phyloP scores from a whole-genome alignment of 2,113 vertebrate species.

The Cyanoliseus patagonus region DNA sequence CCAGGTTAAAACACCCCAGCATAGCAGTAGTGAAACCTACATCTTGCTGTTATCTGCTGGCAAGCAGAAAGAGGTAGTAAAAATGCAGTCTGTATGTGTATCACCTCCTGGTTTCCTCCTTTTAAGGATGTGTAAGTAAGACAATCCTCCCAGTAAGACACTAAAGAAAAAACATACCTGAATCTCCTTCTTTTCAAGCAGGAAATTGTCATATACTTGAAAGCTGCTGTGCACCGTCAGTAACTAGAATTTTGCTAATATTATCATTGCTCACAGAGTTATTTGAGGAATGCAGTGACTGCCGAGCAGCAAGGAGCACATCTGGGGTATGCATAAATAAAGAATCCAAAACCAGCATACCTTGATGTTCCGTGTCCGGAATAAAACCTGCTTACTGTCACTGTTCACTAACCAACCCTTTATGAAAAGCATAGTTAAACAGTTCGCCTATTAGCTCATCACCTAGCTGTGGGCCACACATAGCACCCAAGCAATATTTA shows the following conservation, averaged over 20 bases:
- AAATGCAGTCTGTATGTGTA: background rate
- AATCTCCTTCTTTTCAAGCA: background rate
- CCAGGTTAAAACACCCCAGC: background rate
- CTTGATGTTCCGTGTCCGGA: background rate
- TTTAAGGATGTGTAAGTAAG: background rate
- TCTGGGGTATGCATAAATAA: background rate
- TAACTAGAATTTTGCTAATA: background rate
- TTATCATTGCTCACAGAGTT: background rate
- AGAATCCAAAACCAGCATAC: background rate
- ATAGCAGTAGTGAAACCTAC: background rate
- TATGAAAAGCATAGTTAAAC: background rate
- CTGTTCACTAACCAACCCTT: background rate
- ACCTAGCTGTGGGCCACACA: background rate
- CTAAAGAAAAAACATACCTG: background rate
- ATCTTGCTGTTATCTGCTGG: constrained; percentile 22
- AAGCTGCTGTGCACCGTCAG: background rate
- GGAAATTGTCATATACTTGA: background rate
- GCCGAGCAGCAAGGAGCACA: background rate
- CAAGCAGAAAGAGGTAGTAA: background rate
- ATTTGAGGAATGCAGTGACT: background rate
- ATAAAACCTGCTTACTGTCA: background rate
- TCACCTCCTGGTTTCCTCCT: background rate
- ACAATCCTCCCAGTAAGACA: background rate
- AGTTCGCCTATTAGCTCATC: background rate
- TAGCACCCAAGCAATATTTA: background rate